A percentile compares a stretch with the other conserved stretches of the same genome.
phyloP scores from a whole-genome alignment of 2,888 invertebrate species.

The Hypomecis punctinalis region DNA sequence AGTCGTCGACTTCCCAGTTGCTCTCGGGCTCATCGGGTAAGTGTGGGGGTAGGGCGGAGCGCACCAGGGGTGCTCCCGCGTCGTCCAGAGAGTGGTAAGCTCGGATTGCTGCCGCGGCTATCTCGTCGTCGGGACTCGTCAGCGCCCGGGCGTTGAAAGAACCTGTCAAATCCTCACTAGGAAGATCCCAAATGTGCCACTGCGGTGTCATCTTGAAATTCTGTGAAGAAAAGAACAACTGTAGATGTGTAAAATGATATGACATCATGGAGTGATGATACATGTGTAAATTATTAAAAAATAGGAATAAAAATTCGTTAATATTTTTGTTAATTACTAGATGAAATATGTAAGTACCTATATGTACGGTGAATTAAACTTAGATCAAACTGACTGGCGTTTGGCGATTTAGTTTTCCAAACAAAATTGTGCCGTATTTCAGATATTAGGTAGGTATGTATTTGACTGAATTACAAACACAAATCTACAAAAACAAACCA shows the following conservation, averaged over 20 bases:
- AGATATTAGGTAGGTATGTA: too few species aligned
- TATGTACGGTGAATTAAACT: too few species aligned
- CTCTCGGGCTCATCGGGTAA: conserved; percentile 81
- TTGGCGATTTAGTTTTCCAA: too few species aligned
- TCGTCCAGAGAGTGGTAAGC: conserved; percentile 86
- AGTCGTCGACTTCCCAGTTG: conserved; percentile 89
- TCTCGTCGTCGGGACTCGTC: conserved; percentile 78
- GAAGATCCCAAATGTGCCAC: conserved; percentile 76
- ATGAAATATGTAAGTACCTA: too few species aligned
- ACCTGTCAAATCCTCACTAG: conserved; percentile 84
- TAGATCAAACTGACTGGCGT: too few species aligned
- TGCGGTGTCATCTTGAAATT: conserved; percentile 86
- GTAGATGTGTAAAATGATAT: not conserved
- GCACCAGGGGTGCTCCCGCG: conserved; percentile 86
- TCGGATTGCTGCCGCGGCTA: conserved; percentile 78
- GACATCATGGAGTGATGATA: too few species aligned
- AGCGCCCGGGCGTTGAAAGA: conserved; percentile 86
- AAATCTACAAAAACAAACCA: conserved; percentile 19
- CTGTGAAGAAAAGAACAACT: conserved; percentile 55
- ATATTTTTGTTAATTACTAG: too few species aligned
- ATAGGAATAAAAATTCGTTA: too few species aligned
- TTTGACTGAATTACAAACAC: conserved; percentile 10
- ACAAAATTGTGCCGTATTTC: too few species aligned
- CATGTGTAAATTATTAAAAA: too few species aligned
- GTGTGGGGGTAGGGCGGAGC: conserved; percentile 81